phyloP scores from a whole-genome alignment of 2,888 invertebrate genomes.

The Tryphoninae sp. region DNA sequence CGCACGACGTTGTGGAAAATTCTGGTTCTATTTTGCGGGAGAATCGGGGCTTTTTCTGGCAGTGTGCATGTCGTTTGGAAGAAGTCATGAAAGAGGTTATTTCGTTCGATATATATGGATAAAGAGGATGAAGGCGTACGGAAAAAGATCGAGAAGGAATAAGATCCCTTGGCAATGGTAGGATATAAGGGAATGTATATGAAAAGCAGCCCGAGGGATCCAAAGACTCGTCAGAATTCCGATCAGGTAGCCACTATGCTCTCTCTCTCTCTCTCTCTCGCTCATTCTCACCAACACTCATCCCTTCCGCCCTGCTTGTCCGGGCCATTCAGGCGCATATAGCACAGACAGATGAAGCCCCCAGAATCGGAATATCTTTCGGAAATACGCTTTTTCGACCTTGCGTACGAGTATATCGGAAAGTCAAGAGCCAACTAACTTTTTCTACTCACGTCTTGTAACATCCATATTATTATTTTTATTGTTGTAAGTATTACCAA shows the following conservation, averaged over 20 bases:
- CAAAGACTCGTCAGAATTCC: constrained; percentile 62
- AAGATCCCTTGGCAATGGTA: constrained; percentile 60
- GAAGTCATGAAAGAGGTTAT: constrained; percentile 6
- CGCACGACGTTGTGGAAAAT: background rate
- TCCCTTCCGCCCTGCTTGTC: constrained; percentile 23
- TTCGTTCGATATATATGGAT: constrained; percentile 15
- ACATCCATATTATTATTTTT: constrained; percentile 1
- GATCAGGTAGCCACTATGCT: constrained; percentile 68
- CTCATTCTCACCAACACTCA: constrained; percentile 1
- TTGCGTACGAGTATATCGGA: constrained; percentile 28
- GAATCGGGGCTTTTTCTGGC: constrained; percentile 12
- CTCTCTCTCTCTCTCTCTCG: constrained; percentile 44
- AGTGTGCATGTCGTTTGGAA: constrained; percentile 8
- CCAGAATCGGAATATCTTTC: constrained; percentile 45
- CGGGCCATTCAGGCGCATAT: constrained; percentile 29
- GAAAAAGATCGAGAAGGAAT: constrained; percentile 49
- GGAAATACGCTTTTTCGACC: constrained; percentile 34
- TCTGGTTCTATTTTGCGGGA: constrained; percentile 25
- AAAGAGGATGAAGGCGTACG: constrained; percentile 36
- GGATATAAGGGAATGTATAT: constrained; percentile 48
- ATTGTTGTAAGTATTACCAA: background rate
- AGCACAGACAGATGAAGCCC: constrained; percentile 34
- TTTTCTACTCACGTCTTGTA: background rate
- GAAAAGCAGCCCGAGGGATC: constrained; percentile 52
- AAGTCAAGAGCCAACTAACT: constrained; percentile 23